A percentile compares a stretch with the other conserved stretches of the same genome.
These are phyloP conservation scores for Cotesia typhae DNA, from an alignment of 1,140 invertebrate genomes.

Conservation along the genomic window DNA sequence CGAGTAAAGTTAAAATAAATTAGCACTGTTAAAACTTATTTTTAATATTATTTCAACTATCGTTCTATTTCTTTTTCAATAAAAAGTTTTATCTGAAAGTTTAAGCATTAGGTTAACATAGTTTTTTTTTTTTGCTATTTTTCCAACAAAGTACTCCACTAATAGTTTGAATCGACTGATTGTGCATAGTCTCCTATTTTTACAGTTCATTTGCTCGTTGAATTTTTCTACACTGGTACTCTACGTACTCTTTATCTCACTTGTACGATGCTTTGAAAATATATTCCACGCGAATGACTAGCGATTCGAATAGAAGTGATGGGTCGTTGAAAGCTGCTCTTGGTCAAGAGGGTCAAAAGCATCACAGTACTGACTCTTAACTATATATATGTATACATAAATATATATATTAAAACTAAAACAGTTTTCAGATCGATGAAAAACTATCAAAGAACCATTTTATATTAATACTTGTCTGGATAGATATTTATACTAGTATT, in stretches of 20 bases:
- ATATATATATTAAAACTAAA: neutral
- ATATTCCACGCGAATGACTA: slow-evolving; percentile 52
- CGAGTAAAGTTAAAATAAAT: no score
- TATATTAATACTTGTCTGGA: no score
- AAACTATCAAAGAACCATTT: no score
- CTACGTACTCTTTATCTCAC: slow-evolving; percentile 23
- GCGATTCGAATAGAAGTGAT: slow-evolving; percentile 49
- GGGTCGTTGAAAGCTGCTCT: slow-evolving; percentile 51
- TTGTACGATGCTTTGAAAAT: slow-evolving; percentile 43
- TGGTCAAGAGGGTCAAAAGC: slow-evolving; percentile 51
- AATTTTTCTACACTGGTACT: slow-evolving; percentile 22
- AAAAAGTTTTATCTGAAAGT: no score
- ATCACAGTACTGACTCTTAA: slow-evolving; percentile 42
- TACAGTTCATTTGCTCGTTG: slow-evolving; percentile 14
- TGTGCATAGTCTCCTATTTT: slow-evolving; percentile 11
- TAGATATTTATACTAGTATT: no score
- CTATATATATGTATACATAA: slow-evolving; percentile 38
- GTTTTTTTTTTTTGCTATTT: neutral
- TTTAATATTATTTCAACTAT: no score
- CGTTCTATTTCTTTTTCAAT: no score
- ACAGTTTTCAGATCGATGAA: no score
- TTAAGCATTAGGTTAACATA: neutral
- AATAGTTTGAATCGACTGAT: neutral
- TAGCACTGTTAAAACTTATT: no score
- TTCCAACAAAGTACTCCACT: neutral